Percentiles rank a stretch among this genome's conserved stretches.
phyloP scores from a whole-genome alignment of 2,797 vertebrate species.

The Sphaeramia orbicularis region DNA sequence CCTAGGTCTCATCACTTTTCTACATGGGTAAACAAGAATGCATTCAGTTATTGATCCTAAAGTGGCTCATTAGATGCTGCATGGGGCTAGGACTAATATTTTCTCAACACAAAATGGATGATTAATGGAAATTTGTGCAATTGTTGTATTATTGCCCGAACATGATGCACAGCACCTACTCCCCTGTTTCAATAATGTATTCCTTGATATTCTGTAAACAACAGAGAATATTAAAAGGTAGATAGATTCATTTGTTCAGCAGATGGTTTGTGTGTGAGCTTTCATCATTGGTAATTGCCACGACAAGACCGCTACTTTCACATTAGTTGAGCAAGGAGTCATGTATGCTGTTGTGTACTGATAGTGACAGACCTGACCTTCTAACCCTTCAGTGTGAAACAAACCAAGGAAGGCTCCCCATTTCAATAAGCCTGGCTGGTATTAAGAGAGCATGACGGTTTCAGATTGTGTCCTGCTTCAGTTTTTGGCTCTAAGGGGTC shows the following conservation, averaged over 20 bases:
- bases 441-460: conserved; percentile 70
- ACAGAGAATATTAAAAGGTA: conserved; percentile 54
- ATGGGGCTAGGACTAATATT: conserved; percentile 47
- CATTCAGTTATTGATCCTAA: conserved; percentile 72
- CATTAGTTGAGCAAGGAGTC: conserved; percentile 62
- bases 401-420: conserved; percentile 57
- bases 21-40: conserved; percentile 61
- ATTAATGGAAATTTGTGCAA: conserved; percentile 51
- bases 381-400: conserved; percentile 75
- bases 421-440: conserved; percentile 77
- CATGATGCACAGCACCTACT: conserved; percentile 30
- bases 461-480: conserved; percentile 69
- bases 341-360: conserved; percentile 56
- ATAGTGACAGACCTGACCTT: conserved; percentile 77
- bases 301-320: conserved; percentile 40
- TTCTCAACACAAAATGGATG: conserved; percentile 42
- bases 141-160: conserved; percentile 36
- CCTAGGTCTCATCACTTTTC: conserved; percentile 38
- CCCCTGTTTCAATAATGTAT: conserved; percentile 49
- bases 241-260: conserved; percentile 62
- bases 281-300: conserved; percentile 69
- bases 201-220: conserved; percentile 51
- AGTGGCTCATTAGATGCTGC: conserved; percentile 68
- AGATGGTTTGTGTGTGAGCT: conserved; percentile 45
- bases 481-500: conserved; percentile 55